These are phyloP conservation scores for western clawed frog (Xenopus tropicalis) DNA, from an alignment of 2,113 vertebrate species.

Conservation along the genomic window UCB_Xtro_10.0 CM004445.2:117502501-117503000, in stretches of 20 bases:
- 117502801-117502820: slow-evolving; percentile 34
- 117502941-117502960: neutral
- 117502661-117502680: slow-evolving; percentile 42
- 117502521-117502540: too few species aligned
- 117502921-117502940: neutral
- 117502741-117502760: slow-evolving; percentile 30
- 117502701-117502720: slow-evolving; percentile 37
- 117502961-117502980: neutral
- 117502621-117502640: slow-evolving; percentile 21
- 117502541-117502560: too few species aligned
- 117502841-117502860: slow-evolving; percentile 25
- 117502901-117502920: neutral
- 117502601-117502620: slow-evolving; percentile 2
- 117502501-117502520: too few species aligned
- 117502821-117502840: slow-evolving; percentile 19
- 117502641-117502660: slow-evolving; percentile 32
- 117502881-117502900: neutral
- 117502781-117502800: slow-evolving; percentile 31
- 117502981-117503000: neutral
- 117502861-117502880: slow-evolving; percentile 1
- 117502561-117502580: too few species aligned
- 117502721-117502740: slow-evolving; percentile 29
- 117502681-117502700: slow-evolving; percentile 38
- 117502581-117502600: neutral
- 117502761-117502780: slow-evolving; percentile 31